Conservation (phyloP, 2,797 vertebrate genomes). For the Antrozous pallidus region DNA sequence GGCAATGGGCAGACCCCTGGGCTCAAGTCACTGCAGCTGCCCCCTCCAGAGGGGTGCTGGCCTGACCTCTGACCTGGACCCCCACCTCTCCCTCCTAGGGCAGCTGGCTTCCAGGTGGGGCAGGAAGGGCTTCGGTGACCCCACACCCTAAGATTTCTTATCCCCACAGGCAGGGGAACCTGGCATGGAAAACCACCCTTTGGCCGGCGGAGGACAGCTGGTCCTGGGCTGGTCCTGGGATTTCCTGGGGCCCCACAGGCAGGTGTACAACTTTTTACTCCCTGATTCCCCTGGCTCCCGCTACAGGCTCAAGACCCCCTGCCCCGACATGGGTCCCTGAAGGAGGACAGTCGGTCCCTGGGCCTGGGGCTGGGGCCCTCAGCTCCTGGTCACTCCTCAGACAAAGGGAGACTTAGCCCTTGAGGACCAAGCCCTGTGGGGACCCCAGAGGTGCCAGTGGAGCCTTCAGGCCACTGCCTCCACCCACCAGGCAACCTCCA, state of each 20-base stretch:
- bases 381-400: not conserved
- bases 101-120: not conserved
- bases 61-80: not conserved
- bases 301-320: too few species aligned
- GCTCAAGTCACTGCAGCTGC: not conserved
- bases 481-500: fast-evolving
- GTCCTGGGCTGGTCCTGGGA: not conserved
- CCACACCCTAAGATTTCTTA: too few species aligned
- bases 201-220: fast-evolving
- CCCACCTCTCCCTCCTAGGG: too few species aligned
- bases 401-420: not conserved
- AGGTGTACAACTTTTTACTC: not conserved
- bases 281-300: not conserved
- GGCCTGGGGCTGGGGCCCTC: not conserved
- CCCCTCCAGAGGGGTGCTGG: not conserved
- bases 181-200: not conserved
- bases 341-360: not conserved
- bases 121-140: not conserved
- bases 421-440: too few species aligned
- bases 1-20: not conserved
- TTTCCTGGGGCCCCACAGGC: not conserved
- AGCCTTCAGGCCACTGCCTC: not conserved
- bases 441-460: not conserved
- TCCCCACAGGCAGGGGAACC: not conserved
- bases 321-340: not conserved